These are phyloP conservation scores for Helleia helle DNA, from an alignment of 2,888 invertebrate genomes.

Conservation along the genomic window DNA sequence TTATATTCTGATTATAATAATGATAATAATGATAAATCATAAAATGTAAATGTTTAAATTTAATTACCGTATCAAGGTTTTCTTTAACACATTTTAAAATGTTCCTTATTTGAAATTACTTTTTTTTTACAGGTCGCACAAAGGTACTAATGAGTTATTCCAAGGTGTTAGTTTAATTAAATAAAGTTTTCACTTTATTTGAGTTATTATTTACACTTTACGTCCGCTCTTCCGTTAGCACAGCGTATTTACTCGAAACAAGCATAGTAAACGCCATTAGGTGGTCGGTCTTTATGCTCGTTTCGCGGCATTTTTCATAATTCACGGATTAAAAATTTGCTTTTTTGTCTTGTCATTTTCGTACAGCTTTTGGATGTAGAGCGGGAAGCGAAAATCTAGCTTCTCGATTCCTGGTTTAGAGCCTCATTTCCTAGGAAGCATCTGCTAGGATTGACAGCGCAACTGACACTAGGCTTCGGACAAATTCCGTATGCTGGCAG, in stretches of 20 bases:
- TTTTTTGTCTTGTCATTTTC: too few relatives aligned
- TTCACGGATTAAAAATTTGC: background rate
- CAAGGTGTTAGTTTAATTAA: background rate
- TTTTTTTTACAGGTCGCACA: background rate
- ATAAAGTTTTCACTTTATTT: background rate
- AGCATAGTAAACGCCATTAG: background rate
- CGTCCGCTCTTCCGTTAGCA: background rate
- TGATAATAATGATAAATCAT: background rate
- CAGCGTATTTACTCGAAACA: background rate
- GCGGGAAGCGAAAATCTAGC: too few relatives aligned
- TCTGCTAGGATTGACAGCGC: too few relatives aligned
- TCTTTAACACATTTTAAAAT: background rate
- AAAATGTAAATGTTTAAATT: background rate
- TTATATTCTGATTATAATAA: background rate
- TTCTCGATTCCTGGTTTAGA: too few relatives aligned
- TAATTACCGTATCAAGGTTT: constrained; percentile 1
- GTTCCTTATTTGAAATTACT: background rate
- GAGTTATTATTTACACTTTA: background rate
- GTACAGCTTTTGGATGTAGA: too few relatives aligned
- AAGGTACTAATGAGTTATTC: background rate
- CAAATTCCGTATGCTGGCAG: too few relatives aligned
- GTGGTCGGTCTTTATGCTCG: background rate
- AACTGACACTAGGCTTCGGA: too few relatives aligned
- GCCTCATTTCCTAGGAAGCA: too few relatives aligned
- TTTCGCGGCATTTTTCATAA: background rate